Evolutionary conservation across 1,140 invertebrate species (phyloP).

Genomic region (Macrobrachium rosenbergii): DNA sequence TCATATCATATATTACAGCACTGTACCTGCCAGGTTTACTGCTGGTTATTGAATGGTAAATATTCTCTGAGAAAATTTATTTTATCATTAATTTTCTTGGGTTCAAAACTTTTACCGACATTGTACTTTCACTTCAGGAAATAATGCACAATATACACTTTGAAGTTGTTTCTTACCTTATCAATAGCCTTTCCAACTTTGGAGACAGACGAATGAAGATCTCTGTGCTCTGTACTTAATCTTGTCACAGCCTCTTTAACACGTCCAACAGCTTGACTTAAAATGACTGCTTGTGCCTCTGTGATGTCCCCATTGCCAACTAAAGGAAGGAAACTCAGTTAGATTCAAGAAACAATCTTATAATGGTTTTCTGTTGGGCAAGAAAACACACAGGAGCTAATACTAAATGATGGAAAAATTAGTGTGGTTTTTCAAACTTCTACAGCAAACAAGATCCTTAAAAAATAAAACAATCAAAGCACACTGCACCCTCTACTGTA

Average conservation of each 20-base stretch:
- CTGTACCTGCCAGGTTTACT: too few relatives aligned
- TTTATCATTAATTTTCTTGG: too few relatives aligned
- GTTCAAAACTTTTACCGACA: too few relatives aligned
- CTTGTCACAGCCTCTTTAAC: constrained; percentile 55
- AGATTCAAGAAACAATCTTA: background rate
- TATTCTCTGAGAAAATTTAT: too few relatives aligned
- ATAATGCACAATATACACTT: background rate
- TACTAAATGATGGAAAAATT: too few relatives aligned
- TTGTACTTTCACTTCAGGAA: background rate
- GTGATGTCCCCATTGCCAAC: constrained; percentile 48
- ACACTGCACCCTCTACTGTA: too few relatives aligned
- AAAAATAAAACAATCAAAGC: too few relatives aligned
- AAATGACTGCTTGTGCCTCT: constrained; percentile 50
- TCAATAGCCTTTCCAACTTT: constrained; percentile 98
- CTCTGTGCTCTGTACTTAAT: constrained; percentile 76
- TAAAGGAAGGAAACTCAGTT: background rate
- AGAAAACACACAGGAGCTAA: too few relatives aligned
- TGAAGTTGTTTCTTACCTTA: constrained; percentile 73
- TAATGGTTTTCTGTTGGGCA: background rate
- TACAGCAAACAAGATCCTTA: too few relatives aligned
- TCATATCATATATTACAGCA: too few relatives aligned
- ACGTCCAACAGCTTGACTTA: constrained; percentile 51
- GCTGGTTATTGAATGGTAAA: too few relatives aligned
- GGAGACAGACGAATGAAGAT: constrained; percentile 90
- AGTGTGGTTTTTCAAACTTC: too few relatives aligned